Conservation (phyloP, 2,113 vertebrate species). For the Turnix velox region DNA sequence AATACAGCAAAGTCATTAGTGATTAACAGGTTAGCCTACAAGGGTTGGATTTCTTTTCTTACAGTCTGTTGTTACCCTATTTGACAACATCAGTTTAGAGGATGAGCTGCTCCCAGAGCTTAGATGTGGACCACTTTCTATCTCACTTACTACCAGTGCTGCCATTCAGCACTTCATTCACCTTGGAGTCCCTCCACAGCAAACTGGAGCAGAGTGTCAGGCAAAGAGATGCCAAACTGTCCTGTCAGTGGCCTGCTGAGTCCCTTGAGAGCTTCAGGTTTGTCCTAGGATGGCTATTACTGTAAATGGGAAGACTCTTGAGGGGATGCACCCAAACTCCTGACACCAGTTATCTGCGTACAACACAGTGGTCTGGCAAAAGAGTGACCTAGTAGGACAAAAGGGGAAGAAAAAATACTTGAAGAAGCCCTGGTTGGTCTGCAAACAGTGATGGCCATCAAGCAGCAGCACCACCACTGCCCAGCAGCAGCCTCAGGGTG, state of each 20-base stretch:
- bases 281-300: too few species aligned
- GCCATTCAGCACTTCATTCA: neutral
- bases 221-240: too few species aligned
- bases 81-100: neutral
- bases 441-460: fast-evolving
- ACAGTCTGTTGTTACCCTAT: neutral
- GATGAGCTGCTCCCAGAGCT: neutral
- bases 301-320: neutral
- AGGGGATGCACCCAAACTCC: neutral
- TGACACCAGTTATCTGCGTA: neutral
- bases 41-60: neutral
- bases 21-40: neutral
- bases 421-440: neutral
- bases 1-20: neutral
- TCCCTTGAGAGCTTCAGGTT: too few species aligned
- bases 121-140: fast-evolving
- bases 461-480: neutral
- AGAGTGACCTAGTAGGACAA: neutral
- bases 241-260: too few species aligned
- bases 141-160: neutral
- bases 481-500: neutral
- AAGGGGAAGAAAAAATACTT: fast-evolving
- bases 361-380: neutral
- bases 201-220: too few species aligned
- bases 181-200: too few species aligned